Conservation (phyloP, 2,888 invertebrate genomes). For the Cosmorhoe ocellata region DNA sequence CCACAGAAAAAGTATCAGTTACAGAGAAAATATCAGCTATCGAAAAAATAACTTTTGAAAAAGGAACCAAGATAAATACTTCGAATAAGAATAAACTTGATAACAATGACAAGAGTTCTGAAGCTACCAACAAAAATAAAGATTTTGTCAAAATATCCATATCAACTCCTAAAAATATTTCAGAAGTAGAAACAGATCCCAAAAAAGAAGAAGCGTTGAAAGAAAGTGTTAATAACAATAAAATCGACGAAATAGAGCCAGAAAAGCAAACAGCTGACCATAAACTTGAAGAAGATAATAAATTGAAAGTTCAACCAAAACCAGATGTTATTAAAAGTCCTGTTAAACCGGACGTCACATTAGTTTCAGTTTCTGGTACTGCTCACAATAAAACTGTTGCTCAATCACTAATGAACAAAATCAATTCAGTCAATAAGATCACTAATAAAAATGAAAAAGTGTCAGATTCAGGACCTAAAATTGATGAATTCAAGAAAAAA, state of each 20-base stretch:
- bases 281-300: constrained; percentile 24
- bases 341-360: constrained; percentile 20
- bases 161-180: constrained; percentile 26
- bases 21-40: constrained; percentile 20
- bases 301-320: neutral
- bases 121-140: constrained; percentile 28
- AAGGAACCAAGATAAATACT: constrained; percentile 18
- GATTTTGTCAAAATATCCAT: constrained; percentile 45
- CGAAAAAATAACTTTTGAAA: constrained; percentile 24
- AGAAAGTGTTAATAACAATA: constrained; percentile 16
- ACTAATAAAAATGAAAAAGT: constrained; percentile 44
- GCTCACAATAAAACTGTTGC: constrained; percentile 27
- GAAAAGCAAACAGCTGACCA: constrained; percentile 16
- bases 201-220: constrained; percentile 15
- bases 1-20: constrained; percentile 16
- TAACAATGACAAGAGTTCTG: constrained; percentile 21
- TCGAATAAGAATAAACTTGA: constrained; percentile 25
- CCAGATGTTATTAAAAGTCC: constrained; percentile 22
- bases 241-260: constrained; percentile 9
- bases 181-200: constrained; percentile 13
- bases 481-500: constrained; percentile 75
- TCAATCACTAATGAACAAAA: constrained; percentile 37
- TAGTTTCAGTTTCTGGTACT: constrained; percentile 9
- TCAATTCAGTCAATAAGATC: constrained; percentile 30
- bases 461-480: constrained; percentile 55